Conservation (phyloP, 2,113 vertebrate genomes). For the Orthonyx spaldingii region DNA sequence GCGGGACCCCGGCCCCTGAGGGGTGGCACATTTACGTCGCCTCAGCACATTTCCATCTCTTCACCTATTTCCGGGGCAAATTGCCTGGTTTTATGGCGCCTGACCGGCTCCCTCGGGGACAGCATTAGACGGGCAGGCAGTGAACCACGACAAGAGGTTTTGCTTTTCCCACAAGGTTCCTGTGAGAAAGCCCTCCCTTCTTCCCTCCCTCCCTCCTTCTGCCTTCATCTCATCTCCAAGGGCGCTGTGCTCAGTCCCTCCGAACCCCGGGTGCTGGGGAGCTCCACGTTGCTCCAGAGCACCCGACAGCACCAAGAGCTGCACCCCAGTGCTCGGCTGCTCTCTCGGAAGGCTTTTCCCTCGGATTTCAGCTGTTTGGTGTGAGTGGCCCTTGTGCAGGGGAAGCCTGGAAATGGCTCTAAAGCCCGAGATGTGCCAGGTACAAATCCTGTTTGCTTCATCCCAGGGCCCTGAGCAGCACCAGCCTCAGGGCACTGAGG, state of each 20-base stretch:
- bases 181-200: neutral
- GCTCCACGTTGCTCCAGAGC: neutral
- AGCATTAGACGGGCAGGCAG: conserved; percentile 7
- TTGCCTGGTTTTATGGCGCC: neutral
- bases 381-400: fast-evolving
- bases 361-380: neutral
- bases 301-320: fast-evolving
- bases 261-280: neutral
- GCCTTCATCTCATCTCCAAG: neutral
- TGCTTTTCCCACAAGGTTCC: conserved; percentile 27
- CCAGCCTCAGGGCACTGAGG: fast-evolving
- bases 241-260: neutral
- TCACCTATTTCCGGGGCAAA: neutral
- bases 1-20: fast-evolving
- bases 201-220: neutral
- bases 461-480: neutral
- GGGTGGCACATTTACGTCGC: neutral
- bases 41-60: neutral
- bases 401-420: neutral
- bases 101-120: neutral
- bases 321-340: fast-evolving
- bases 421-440: neutral
- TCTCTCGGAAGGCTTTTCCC: fast-evolving
- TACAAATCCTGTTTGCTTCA: neutral
- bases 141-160: conserved; percentile 20